Conservation (phyloP, 2,888 invertebrate species). For the Athalia circularis region DNA sequence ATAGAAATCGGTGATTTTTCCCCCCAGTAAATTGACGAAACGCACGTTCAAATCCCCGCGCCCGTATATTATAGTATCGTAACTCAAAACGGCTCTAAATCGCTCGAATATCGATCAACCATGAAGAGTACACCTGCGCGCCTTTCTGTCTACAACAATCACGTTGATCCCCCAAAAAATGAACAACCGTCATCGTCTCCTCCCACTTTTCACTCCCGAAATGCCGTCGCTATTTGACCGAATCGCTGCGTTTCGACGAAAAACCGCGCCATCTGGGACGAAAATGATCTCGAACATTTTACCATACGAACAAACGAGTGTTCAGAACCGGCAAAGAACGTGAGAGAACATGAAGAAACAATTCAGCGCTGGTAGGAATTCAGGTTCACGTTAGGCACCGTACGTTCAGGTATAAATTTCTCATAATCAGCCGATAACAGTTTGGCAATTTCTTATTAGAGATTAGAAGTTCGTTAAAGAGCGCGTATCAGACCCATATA, state of each 20-base stretch:
- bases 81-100: conserved; percentile 46
- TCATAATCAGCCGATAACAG: too few relatives aligned
- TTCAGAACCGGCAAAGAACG: too few relatives aligned
- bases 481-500: too few relatives aligned
- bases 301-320: too few relatives aligned
- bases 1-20: conserved; percentile 60
- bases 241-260: conserved; percentile 18
- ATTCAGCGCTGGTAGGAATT: conserved; percentile 64
- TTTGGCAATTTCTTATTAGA: too few relatives aligned
- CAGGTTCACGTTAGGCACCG: too few relatives aligned
- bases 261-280: background rate
- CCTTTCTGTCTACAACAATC: conserved; percentile 14
- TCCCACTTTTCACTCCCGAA: background rate
- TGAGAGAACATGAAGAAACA: too few relatives aligned
- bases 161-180: background rate
- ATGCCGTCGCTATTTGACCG: background rate
- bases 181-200: conserved; percentile 10
- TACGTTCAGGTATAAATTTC: too few relatives aligned
- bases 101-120: conserved; percentile 55
- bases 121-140: conserved; percentile 27
- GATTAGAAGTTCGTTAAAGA: too few relatives aligned
- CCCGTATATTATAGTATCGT: conserved; percentile 46
- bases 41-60: conserved; percentile 59
- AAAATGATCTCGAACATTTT: too few relatives aligned
- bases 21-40: conserved; percentile 65